These are phyloP conservation scores for Caenorhabditis imperialis DNA, from an alignment of 2,888 invertebrate genomes.

Conservation along the genomic window DNA sequence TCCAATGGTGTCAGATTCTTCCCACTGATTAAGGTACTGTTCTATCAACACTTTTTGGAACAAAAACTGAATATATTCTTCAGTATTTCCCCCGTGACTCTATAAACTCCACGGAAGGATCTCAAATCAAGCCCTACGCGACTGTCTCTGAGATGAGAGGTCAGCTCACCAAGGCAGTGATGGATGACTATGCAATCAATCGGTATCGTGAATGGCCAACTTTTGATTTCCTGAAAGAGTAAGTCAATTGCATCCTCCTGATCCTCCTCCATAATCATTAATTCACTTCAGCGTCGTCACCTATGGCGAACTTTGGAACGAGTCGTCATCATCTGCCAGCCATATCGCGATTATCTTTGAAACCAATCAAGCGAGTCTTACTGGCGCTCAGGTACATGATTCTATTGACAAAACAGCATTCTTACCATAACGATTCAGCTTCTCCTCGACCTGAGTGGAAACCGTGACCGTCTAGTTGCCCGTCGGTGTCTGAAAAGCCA, in stretches of 20 bases:
- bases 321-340: slow-evolving; percentile 59
- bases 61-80: slow-evolving; percentile 11
- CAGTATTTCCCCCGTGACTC: slow-evolving; percentile 76
- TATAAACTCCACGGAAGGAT: slow-evolving; percentile 61
- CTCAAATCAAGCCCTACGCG: slow-evolving; percentile 69
- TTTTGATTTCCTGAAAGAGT: slow-evolving; percentile 75
- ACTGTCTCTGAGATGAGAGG: slow-evolving; percentile 75
- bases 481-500: slow-evolving; percentile 70
- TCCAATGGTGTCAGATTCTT: slow-evolving; percentile 74
- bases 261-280: slow-evolving; percentile 73
- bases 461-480: slow-evolving; percentile 65
- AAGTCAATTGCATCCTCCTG: slow-evolving; percentile 76
- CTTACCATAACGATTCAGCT: slow-evolving; percentile 58
- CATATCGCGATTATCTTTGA: slow-evolving; percentile 75
- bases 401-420: too few species aligned
- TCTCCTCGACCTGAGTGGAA: slow-evolving; percentile 70
- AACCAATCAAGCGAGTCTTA: slow-evolving; percentile 66
- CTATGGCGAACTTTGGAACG: slow-evolving; percentile 75
- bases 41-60: background rate
- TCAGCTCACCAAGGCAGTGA: slow-evolving; percentile 68
- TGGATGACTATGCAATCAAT: slow-evolving; percentile 73
- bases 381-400: slow-evolving; percentile 70
- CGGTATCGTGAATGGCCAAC: slow-evolving; percentile 76
- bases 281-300: slow-evolving; percentile 68
- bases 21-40: slow-evolving; percentile 73